A percentile compares a stretch with the other conserved stretches of the same genome.
Conservation (phyloP, 2,888 invertebrate genomes). For the Glyphotaelius pellucidus region DNA sequence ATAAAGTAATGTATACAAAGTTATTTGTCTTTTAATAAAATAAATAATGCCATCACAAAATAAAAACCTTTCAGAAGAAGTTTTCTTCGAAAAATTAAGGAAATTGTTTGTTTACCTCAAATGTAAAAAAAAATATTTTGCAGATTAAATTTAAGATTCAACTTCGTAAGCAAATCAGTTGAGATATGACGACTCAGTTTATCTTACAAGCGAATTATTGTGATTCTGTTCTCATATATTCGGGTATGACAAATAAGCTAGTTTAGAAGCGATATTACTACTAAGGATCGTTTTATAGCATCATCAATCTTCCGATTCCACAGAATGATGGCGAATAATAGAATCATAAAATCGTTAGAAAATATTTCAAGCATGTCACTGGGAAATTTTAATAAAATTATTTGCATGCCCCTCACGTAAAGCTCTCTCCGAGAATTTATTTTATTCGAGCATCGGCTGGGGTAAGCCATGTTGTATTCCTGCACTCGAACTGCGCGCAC, state of each 20-base stretch:
- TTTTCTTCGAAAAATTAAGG: too few relatives aligned
- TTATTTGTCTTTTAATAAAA: too few relatives aligned
- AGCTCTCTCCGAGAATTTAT: constrained; percentile 53
- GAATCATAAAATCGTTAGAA: constrained; percentile 23
- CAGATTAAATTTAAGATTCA: too few relatives aligned
- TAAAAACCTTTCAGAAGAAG: too few relatives aligned
- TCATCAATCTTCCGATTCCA: constrained; percentile 9
- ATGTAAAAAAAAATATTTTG: too few relatives aligned
- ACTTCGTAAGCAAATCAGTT: background rate
- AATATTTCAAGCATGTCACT: constrained; percentile 39
- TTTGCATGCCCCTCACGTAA: constrained; percentile 56
- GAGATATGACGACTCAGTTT: background rate
- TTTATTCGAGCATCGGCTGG: constrained; percentile 53
- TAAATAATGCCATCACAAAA: too few relatives aligned
- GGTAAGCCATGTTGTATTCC: constrained; percentile 32
- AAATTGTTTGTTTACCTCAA: too few relatives aligned
- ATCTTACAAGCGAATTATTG: background rate
- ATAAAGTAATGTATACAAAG: too few relatives aligned
- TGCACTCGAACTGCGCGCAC: constrained; percentile 44
- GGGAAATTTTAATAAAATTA: constrained; percentile 50
- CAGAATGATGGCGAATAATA: constrained; percentile 27
- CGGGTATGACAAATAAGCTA: background rate
- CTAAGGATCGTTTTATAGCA: background rate
- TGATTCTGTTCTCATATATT: background rate
- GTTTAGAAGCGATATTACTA: background rate